Conservation (phyloP, 2,113 vertebrate species). For the Entomyzon cyanotis region DNA sequence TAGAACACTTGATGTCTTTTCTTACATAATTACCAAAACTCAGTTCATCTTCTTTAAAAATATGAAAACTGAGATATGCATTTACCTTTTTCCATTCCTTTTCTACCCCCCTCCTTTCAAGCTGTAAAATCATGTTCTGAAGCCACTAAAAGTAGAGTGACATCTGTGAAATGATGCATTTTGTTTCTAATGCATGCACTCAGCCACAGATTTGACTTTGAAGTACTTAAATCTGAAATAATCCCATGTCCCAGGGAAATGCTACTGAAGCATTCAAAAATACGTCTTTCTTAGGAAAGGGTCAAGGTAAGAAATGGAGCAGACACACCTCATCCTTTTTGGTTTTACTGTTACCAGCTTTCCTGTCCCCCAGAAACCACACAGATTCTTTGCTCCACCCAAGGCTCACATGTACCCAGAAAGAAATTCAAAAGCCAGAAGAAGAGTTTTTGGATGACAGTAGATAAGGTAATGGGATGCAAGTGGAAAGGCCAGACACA, state of each 20-base stretch:
- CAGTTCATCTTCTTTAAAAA: background rate
- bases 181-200: conserved; percentile 45
- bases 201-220: conserved; percentile 29
- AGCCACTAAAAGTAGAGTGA: background rate
- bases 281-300: fast-evolving
- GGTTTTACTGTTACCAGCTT: background rate
- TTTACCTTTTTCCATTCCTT: conserved; percentile 1
- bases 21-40: conserved; percentile 23
- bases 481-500: background rate
- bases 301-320: fast-evolving
- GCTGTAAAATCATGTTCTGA: conserved; percentile 17
- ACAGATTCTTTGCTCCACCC: background rate
- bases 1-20: background rate
- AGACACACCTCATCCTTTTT: background rate
- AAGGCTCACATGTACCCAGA: background rate
- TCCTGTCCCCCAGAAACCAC: background rate
- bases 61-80: background rate
- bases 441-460: background rate
- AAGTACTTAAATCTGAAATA: conserved; percentile 35
- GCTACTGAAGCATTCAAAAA: background rate
- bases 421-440: background rate
- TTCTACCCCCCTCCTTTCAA: background rate
- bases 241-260: background rate
- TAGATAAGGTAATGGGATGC: background rate
- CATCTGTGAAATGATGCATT: conserved; percentile 38